Evolutionary conservation across 2,797 vertebrate species (phyloP), one percentile per base, ranked within the genome.

Genomic region (Pseudochirops corinnae): DNA sequence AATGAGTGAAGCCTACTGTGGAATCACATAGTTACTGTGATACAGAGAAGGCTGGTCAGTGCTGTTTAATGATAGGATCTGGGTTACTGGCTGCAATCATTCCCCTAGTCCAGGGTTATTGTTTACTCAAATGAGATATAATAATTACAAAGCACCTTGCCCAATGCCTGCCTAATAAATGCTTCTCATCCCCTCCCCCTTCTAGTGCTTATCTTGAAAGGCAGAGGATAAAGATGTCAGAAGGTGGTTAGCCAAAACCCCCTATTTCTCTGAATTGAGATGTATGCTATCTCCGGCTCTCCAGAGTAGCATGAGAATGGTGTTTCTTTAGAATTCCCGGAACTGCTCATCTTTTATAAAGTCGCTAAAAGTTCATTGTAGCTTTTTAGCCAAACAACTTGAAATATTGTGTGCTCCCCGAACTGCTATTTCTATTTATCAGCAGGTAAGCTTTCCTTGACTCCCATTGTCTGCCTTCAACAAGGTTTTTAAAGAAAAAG

Each of bases 1-100:
- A 62, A 13, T 93, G 53, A 94, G n/a, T 92, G 52, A 93, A 96
- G 33, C 46, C 53, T 7, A 91, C 93, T 93, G 16, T 95, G 92
- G n/a, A 74, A 55, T 46, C 53, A 57, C 28, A n/a, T n/a, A 53
- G n/a, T n/a, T 67, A 10, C 39, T 60, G 33, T 94, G 90, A 62
- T 90, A 52, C 31, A 93, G 60, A 16, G 18, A 90, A 90, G 91
- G 29, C 46, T 46, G 28, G 52, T 92, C 91, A 92, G 53, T 93
- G 90, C 50, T 95, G 31, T 53, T 67, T 58, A 7, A 21, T 87
- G 16, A 91, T 90, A 6, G 39, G 28, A 24, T 91, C n/a, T 31
- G 31, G 91, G n/a, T 1, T 60, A 50, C 39, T 90, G 5, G n/a
- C 91, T 57, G 16, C 55, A 24, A 5, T 92, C 57, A 90, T 57